Evolutionary conservation across 2,888 invertebrate genomes (phyloP).

Genomic region (Rhagonycha fulva): DNA sequence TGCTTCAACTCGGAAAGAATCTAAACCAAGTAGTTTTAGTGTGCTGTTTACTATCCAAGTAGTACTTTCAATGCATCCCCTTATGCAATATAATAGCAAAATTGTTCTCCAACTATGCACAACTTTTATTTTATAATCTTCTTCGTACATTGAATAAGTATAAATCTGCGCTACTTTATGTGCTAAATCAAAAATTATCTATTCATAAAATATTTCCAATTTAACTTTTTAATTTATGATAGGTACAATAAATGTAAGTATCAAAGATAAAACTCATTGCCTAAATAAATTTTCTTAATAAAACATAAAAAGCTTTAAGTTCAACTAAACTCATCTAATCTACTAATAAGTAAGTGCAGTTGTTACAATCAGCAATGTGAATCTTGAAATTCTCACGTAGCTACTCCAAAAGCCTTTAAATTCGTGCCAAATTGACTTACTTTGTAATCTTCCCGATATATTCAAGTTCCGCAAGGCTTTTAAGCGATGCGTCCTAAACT

Average conservation of each 20-base stretch:
- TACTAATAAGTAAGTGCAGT: conserved; percentile 24
- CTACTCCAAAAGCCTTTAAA: conserved; percentile 32
- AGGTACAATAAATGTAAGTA: background rate
- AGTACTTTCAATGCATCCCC: conserved; percentile 14
- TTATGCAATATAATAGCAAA: background rate
- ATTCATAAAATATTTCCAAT: background rate
- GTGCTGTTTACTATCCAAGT: conserved; percentile 20
- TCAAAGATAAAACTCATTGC: background rate
- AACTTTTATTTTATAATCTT: background rate
- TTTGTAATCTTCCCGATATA: conserved; percentile 34
- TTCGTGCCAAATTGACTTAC: conserved; percentile 36
- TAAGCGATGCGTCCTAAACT: conserved; percentile 27
- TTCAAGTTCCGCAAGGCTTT: conserved; percentile 29
- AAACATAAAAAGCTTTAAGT: conserved; percentile 2
- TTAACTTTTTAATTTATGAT: conserved; percentile 5
- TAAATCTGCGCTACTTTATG: background rate
- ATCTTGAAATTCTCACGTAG: conserved; percentile 28
- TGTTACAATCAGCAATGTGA: conserved; percentile 20
- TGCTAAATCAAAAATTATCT: background rate
- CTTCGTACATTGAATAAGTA: background rate
- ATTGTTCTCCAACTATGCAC: background rate
- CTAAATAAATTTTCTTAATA: background rate
- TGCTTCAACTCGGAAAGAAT: conserved; percentile 24
- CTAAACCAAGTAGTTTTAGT: conserved; percentile 18
- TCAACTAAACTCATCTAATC: conserved; percentile 11